Evolutionary conservation across 2,888 invertebrate species (phyloP).

Genomic region (Tubulanus polymorphus): DNA sequence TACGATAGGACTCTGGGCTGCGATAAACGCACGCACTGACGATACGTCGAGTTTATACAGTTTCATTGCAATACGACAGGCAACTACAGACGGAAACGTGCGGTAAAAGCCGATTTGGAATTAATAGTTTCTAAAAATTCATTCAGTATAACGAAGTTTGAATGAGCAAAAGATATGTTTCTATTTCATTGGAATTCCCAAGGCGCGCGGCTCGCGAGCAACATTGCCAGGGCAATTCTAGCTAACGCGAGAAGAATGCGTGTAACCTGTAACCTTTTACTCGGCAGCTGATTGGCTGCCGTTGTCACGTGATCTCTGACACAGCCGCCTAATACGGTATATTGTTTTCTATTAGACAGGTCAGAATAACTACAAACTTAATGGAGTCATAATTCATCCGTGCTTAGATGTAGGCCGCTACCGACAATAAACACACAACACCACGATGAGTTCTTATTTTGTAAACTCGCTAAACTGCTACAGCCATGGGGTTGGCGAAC

Average conservation of each 20-base stretch:
- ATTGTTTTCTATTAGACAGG: constrained; percentile 1
- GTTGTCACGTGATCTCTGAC: constrained; percentile 25
- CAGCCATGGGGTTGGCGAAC: constrained; percentile 31
- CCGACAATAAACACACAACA: too few relatives aligned
- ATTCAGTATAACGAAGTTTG: not conserved
- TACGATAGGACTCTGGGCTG: too few relatives aligned
- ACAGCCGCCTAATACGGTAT: constrained; percentile 1
- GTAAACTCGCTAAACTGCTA: constrained; percentile 45
- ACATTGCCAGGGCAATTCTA: not conserved
- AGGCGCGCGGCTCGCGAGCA: not conserved
- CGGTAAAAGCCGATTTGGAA: too few relatives aligned
- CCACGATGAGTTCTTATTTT: constrained; percentile 44
- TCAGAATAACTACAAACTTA: too few relatives aligned
- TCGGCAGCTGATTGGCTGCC: constrained; percentile 27
- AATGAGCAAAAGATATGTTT: not conserved
- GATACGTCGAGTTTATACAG: too few relatives aligned
- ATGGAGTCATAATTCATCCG: constrained; percentile 1
- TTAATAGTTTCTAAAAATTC: not conserved
- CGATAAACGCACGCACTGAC: too few relatives aligned
- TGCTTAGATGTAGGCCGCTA: constrained; percentile 1
- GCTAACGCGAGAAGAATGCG: not conserved
- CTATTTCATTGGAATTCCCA: not conserved
- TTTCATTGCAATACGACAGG: too few relatives aligned
- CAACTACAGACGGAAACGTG: too few relatives aligned
- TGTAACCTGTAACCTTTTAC: not conserved